Evolutionary conservation across 2,797 vertebrate species (phyloP).

Genomic region (Acanthopagrus latus): DNA sequence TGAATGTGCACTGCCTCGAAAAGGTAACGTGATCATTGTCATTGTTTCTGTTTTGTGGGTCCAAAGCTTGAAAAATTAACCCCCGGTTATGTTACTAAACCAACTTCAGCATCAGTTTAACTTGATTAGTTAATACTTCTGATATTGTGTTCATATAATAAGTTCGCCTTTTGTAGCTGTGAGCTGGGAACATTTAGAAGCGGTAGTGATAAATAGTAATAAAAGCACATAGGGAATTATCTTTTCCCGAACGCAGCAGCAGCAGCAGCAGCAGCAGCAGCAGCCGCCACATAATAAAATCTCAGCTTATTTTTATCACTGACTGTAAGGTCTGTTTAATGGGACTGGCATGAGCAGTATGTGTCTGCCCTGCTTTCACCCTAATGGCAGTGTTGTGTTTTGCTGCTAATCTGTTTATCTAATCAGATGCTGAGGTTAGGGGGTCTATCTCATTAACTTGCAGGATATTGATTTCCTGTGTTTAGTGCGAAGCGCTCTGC

Average conservation of each 20-base stretch:
- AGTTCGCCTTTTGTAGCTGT: not conserved
- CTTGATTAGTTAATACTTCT: not conserved
- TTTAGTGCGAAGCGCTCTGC: conserved; percentile 59
- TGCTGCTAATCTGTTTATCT: conserved; percentile 81
- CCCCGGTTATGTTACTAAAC: not conserved
- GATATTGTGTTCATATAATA: not conserved
- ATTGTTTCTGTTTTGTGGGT: not conserved
- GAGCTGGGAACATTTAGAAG: not conserved
- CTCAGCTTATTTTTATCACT: conserved; percentile 41
- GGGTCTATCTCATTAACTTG: conserved; percentile 79
- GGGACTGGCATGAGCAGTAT: conserved; percentile 39
- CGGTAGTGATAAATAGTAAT: conserved; percentile 7
- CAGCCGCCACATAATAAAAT: conserved; percentile 27
- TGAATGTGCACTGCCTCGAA: conserved; percentile 43
- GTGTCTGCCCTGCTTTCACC: conserved; percentile 43
- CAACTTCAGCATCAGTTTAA: not conserved
- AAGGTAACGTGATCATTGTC: conserved; percentile 64
- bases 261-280: conserved; percentile 19
- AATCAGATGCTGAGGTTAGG: conserved; percentile 77
- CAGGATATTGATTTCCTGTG: conserved; percentile 79
- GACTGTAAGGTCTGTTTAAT: conserved; percentile 44
- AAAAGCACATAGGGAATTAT: conserved; percentile 13
- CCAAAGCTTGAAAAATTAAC: not conserved
- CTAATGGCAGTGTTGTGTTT: conserved; percentile 73
- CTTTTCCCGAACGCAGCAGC: conserved; percentile 12